These are phyloP conservation scores for Cheilosia vernalis DNA, from an alignment of 2,888 invertebrate genomes.

Conservation along the genomic window DNA sequence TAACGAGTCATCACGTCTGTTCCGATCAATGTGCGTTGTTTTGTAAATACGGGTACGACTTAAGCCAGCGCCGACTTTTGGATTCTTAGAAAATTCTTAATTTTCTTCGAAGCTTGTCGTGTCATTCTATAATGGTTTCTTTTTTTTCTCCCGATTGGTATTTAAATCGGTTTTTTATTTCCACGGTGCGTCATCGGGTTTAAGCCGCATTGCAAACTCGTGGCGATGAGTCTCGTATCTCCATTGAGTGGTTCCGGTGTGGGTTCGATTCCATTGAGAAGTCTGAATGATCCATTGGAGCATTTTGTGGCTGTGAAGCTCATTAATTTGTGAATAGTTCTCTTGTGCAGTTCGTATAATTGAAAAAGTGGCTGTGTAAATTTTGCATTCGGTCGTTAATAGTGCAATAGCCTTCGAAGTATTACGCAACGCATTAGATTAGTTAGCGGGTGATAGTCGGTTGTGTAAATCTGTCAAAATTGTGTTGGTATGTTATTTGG, in stretches of 20 bases:
- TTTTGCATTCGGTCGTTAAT: not conserved
- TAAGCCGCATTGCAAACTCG: not conserved
- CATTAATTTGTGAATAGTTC: conserved; percentile 1
- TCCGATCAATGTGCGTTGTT: not conserved
- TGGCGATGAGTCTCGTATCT: not conserved
- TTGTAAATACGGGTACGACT: too few relatives aligned
- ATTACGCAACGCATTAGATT: too few relatives aligned
- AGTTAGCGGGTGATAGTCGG: too few relatives aligned
- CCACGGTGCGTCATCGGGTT: not conserved
- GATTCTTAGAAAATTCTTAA: conserved; percentile 2
- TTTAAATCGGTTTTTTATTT: not conserved
- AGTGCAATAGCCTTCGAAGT: too few relatives aligned
- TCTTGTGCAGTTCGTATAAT: not conserved
- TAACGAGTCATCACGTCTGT: not conserved
- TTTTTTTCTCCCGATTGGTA: not conserved
- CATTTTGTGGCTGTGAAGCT: not conserved
- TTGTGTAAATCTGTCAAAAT: too few relatives aligned
- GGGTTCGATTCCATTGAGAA: not conserved
- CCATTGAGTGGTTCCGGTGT: not conserved
- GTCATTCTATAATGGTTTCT: not conserved
- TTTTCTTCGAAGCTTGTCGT: not conserved
- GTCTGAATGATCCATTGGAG: not conserved
- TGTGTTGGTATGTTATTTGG: too few relatives aligned
- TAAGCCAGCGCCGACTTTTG: not conserved
- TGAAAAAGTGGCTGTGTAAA: not conserved